Base-by-base conservation (phyloP, 2,113 vertebrate genomes). In the Taurulus bubalis region DNA sequence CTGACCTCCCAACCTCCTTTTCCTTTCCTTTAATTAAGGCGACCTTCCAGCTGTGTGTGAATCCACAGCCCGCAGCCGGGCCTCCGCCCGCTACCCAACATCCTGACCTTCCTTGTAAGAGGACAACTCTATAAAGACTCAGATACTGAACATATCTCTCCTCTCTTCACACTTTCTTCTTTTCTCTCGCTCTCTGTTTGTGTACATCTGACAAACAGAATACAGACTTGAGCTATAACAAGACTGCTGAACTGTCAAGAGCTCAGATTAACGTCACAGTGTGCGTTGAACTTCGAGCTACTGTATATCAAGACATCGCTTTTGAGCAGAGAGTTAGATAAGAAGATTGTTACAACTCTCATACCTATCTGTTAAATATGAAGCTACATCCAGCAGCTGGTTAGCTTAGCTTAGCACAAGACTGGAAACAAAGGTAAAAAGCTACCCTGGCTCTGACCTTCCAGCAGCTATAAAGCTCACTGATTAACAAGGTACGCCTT, bases 1-100 rank as follows among this genome's bases (percentile, higher is more conserved):
- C 34, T 65, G 55, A 40, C 16, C 45, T 59, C 26, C 24, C 36
- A 32, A 8, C 38, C 65, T 32, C 18, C 16, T 53, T 32, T 18
- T 20, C 24, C 53, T 77, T 79, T 10, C 7, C n/a, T 59, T 51
- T 71, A 16, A 40, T 51, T 71, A 16, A 40, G 26, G 18, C 16
- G 42, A 34, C 26, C 8, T 8, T 74, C 30, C 28, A 40, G n/a
- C 36, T 69, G 62, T 60, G 15, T 56, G 32, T 77, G 20, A 63
- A 60, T 72, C 68, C 45, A 36, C 38, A 80, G 36, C 59, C 59
- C 45, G 8, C 73, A 87, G 55, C 24, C 26, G 36, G 34, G 42
- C 83, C 72, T 68, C 69, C 38, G 2, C 72, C 73, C 40, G 1
- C 34, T 49, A 45, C 36, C 66, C 45, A 70, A 82, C 86, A 85